These are phyloP conservation scores for Ellobius talpinus DNA, from an alignment of 2,113 vertebrate genomes.

Conservation along the genomic window DNA sequence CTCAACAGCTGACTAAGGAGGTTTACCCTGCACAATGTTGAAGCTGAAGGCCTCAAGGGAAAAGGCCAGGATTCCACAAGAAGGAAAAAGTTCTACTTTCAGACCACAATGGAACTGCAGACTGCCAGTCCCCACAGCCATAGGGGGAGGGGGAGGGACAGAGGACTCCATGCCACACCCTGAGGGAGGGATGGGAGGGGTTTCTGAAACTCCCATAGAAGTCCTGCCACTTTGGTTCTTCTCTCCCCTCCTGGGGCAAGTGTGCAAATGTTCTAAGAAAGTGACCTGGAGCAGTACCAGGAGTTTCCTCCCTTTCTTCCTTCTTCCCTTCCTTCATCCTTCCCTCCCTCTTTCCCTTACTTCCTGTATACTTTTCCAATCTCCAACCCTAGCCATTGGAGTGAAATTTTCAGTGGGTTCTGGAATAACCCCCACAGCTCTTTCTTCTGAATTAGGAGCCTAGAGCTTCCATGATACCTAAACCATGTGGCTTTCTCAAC, in stretches of 20 bases:
- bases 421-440: not conserved
- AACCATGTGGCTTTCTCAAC: not conserved
- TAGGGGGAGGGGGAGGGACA: not conserved
- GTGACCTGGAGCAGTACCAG: not conserved
- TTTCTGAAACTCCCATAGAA: not conserved
- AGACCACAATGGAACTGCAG: not conserved
- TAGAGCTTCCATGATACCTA: accelerated
- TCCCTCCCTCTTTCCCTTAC: not conserved
- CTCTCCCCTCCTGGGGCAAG: not conserved
- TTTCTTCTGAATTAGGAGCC: not conserved
- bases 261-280: constrained; percentile 27
- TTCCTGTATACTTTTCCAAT: not conserved
- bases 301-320: not conserved
- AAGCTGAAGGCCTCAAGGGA: not conserved
- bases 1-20: not conserved
- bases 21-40: not conserved
- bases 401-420: not conserved
- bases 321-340: not conserved
- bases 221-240: not conserved
- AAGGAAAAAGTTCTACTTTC: not conserved
- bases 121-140: not conserved
- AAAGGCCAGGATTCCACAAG: not conserved
- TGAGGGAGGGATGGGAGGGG: not conserved
- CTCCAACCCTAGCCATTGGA: not conserved
- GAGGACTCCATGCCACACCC: no score